Conservation (phyloP, 2,888 invertebrate genomes). For the Dryomyza anilis region DNA sequence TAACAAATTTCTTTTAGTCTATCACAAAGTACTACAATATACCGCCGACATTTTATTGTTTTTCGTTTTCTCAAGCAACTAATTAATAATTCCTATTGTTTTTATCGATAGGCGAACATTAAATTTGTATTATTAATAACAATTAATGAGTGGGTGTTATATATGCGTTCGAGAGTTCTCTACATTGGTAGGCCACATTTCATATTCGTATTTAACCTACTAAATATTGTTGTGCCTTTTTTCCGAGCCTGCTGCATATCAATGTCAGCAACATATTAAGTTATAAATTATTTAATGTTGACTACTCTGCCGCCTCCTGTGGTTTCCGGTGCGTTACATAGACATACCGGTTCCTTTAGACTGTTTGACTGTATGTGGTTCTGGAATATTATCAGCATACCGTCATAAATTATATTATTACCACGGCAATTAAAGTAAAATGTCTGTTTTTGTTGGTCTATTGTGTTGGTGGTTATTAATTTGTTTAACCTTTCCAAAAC, state of each 20-base stretch:
- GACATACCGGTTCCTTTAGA: not conserved
- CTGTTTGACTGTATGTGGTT: not conserved
- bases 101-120: not conserved
- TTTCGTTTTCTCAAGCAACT: not conserved
- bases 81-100: not conserved
- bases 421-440: not conserved
- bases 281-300: not conserved
- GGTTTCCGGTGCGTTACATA: not conserved
- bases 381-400: not conserved
- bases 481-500: not conserved
- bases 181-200: too few species aligned
- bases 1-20: too few species aligned
- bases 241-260: too few species aligned
- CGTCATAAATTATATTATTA: not conserved
- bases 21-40: not conserved
- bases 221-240: too few species aligned
- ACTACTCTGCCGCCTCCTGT: not conserved
- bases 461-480: not conserved
- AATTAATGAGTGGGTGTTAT: too few species aligned
- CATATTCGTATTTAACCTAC: too few species aligned
- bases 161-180: too few species aligned
- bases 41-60: not conserved
- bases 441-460: not conserved
- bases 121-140: not conserved
- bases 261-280: too few species aligned